Conservation (phyloP, 2,888 invertebrate genomes). For the Polia nebulosa region DNA sequence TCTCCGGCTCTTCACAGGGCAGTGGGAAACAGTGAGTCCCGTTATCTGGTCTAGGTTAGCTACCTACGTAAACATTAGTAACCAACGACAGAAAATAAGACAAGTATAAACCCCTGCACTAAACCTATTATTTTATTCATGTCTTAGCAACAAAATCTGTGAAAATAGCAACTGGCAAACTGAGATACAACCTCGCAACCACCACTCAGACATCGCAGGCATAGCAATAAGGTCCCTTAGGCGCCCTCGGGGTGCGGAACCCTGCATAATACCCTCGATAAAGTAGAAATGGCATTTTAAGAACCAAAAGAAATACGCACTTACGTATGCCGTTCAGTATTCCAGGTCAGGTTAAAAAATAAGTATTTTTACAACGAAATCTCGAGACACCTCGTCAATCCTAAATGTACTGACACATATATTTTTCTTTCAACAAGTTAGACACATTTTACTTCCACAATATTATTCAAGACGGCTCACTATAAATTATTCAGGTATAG, state of each 20-base stretch:
- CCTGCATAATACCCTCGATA: not conserved
- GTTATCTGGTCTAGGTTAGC: no score
- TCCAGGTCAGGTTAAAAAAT: conserved; percentile 23
- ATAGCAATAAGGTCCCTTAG: conserved; percentile 12
- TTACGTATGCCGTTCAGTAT: conserved; percentile 9
- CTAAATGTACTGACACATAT: conserved; percentile 8
- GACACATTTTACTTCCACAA: conserved; percentile 21
- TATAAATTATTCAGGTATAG: not conserved
- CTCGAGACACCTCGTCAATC: not conserved
- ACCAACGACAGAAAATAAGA: no score
- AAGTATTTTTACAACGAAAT: conserved; percentile 6
- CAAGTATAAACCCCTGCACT: no score
- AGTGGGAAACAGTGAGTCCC: no score
- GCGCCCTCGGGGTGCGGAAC: not conserved
- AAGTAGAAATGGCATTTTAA: conserved; percentile 14
- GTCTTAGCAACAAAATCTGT: not conserved
- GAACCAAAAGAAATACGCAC: conserved; percentile 9
- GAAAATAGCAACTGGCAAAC: not conserved
- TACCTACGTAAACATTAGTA: not conserved
- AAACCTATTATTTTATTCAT: no score
- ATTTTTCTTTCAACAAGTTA: conserved; percentile 6
- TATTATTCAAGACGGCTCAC: conserved; percentile 26
- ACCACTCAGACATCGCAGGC: conserved; percentile 12
- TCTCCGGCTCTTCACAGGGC: no score
- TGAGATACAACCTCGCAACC: not conserved